phyloP scores from a whole-genome alignment of 2,888 invertebrate species.

The Seladonia tumulorum region DNA sequence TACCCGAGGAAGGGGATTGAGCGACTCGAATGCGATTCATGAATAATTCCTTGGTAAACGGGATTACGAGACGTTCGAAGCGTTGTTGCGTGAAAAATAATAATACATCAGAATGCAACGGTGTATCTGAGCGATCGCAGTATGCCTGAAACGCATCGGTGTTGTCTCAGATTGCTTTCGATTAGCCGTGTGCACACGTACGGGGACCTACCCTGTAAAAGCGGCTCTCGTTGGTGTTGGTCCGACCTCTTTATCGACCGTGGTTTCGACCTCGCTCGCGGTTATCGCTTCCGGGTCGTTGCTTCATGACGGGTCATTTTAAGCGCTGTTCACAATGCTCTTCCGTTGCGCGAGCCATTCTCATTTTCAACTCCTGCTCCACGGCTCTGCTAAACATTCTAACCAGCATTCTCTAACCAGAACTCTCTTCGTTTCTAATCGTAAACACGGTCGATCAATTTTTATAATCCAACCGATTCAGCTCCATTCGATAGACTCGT shows the following conservation, averaged over 20 bases:
- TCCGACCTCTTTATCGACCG: conserved; percentile 79
- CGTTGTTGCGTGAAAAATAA: conserved; percentile 51
- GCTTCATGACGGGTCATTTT: conserved; percentile 74
- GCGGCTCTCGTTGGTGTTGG: conserved; percentile 60
- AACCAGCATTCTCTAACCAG: neutral
- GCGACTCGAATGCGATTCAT: neutral
- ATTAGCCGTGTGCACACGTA: conserved; percentile 58
- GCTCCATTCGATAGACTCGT: too few species aligned
- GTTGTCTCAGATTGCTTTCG: conserved; percentile 66
- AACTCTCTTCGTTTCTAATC: neutral
- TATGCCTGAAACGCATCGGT: conserved; percentile 66
- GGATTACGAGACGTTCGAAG: neutral
- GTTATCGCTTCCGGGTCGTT: conserved; percentile 78
- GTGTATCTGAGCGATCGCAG: conserved; percentile 56
- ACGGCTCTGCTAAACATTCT: neutral
- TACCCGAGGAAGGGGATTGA: neutral
- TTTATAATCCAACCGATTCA: too few species aligned
- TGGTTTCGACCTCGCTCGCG: conserved; percentile 74
- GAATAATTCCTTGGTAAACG: neutral
- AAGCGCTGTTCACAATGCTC: conserved; percentile 70
- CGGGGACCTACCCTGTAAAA: conserved; percentile 56
- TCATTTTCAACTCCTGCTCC: neutral
- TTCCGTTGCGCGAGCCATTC: conserved; percentile 19
- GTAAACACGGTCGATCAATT: too few species aligned
- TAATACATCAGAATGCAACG: conserved; percentile 45